Evolutionary conservation across 2,797 vertebrate species (phyloP).

Genomic region (Enteromius afrohamiltoni): DNA sequence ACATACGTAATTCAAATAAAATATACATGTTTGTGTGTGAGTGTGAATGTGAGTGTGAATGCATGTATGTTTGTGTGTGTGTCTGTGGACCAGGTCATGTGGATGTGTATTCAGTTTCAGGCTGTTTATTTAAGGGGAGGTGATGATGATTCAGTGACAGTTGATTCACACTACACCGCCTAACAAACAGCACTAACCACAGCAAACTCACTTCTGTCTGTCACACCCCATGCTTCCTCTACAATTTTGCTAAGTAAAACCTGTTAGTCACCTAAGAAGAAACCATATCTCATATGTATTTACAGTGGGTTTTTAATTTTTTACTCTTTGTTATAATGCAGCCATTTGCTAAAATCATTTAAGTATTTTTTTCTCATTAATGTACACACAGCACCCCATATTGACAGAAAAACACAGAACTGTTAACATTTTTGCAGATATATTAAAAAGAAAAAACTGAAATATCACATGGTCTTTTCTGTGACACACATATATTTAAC

Average conservation of each 20-base stretch:
- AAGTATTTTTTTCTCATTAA: too few species aligned
- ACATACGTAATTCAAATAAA: not conserved
- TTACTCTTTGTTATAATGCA: too few species aligned
- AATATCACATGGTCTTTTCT: too few species aligned
- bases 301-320: too few species aligned
- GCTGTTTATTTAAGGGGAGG: slow-evolving; percentile 46
- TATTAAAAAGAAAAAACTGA: too few species aligned
- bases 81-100: not conserved
- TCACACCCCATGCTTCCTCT: not conserved
- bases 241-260: slow-evolving; percentile 5
- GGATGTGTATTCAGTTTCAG: not conserved
- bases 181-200: slow-evolving; percentile 19
- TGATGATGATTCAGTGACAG: slow-evolving; percentile 38
- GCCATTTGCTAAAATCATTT: too few species aligned
- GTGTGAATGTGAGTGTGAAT: not conserved
- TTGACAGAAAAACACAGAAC: too few species aligned
- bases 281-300: not conserved
- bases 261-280: not conserved
- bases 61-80: slow-evolving; percentile 23
- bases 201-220: slow-evolving; percentile 29
- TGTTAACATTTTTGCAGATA: too few species aligned
- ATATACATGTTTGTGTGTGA: not conserved
- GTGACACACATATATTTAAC: too few species aligned
- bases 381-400: too few species aligned
- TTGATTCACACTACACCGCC: not conserved